Conservation (phyloP, 2,888 invertebrate species). For the Choristoneura rosaceana region DNA sequence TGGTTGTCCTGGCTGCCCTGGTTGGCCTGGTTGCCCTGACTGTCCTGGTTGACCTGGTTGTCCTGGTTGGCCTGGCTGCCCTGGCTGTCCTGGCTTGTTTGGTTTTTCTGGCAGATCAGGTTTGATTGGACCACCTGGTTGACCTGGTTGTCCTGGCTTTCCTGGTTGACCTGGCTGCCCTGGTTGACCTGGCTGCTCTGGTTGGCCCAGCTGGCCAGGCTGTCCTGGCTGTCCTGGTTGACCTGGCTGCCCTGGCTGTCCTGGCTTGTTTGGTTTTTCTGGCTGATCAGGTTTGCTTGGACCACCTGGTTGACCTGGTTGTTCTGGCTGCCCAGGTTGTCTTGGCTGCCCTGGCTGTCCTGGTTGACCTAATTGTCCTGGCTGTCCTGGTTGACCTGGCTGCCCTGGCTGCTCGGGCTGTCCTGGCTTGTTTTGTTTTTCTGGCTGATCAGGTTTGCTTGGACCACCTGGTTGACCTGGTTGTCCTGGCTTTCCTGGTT, state of each 20-base stretch:
- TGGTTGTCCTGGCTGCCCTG: neutral
- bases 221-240: neutral
- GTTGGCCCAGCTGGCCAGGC: neutral
- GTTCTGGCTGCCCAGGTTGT: no score
- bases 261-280: no score
- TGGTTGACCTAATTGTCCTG: no score
- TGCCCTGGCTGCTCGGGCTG: no score
- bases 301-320: conserved; percentile 4
- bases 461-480: conserved; percentile 13
- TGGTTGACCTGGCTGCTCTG: neutral
- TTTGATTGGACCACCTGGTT: no score
- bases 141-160: no score
- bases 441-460: neutral
- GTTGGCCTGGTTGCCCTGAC: neutral
- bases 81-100: neutral
- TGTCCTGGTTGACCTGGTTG: neutral
- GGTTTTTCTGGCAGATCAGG: no score
- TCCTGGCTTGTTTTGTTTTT: neutral
- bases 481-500: neutral
- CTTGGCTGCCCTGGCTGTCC: no score
- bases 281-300: neutral
- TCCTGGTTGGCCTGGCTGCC: neutral
- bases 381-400: no score
- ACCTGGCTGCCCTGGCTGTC: neutral
- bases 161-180: neutral